A percentile compares a stretch with the other conserved stretches of the same genome.
These are phyloP conservation scores for Nezara viridula DNA, from an alignment of 2,888 invertebrate genomes.

Conservation along the genomic window DNA sequence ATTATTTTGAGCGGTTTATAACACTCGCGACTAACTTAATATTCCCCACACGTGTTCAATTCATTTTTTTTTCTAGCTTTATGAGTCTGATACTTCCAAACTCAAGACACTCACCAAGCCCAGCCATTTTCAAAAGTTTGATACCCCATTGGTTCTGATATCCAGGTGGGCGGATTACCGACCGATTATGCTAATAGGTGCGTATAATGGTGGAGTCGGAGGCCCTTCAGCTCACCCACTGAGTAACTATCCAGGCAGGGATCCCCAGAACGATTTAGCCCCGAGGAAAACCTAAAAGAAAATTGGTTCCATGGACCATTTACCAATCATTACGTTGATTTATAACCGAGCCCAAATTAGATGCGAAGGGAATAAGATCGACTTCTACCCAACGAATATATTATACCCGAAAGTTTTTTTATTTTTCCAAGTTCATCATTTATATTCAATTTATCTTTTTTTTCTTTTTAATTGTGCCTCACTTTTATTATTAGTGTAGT, in stretches of 20 bases:
- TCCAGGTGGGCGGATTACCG: constrained; percentile 33
- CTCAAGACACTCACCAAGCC: neutral
- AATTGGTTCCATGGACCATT: constrained; percentile 36
- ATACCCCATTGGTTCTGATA: constrained; percentile 29
- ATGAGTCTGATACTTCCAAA: neutral
- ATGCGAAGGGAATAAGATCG: constrained; percentile 4
- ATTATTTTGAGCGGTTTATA: neutral
- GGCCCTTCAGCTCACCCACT: constrained; percentile 22
- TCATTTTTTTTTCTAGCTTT: neutral
- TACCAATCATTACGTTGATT: constrained; percentile 28
- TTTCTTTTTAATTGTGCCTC: neutral
- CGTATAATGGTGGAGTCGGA: constrained; percentile 41
- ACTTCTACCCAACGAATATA: neutral
- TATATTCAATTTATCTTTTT: neutral
- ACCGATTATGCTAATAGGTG: constrained; percentile 43
- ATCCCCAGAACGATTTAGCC: neutral
- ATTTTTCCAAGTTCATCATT: neutral
- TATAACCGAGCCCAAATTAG: constrained; percentile 2
- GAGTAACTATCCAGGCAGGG: constrained; percentile 12
- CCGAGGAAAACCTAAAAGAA: constrained; percentile 34
- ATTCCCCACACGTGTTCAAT: neutral
- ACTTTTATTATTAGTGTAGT: neutral
- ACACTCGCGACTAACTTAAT: neutral
- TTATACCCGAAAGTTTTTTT: neutral
- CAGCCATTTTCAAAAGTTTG: constrained; percentile 7